Evolutionary conservation across 2,888 invertebrate genomes (phyloP).

Genomic region (Aphodius granarius): DNA sequence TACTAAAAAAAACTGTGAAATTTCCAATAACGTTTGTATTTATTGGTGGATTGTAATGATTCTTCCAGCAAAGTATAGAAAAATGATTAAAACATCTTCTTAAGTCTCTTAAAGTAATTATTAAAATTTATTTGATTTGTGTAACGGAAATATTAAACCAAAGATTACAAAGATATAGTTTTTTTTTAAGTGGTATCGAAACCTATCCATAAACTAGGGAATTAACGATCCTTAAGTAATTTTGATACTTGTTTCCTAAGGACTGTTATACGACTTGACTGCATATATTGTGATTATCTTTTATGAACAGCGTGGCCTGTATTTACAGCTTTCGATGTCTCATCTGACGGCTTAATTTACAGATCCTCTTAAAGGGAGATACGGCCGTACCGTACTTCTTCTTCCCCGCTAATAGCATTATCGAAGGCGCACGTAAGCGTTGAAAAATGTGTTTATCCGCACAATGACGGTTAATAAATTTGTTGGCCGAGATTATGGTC

Average conservation of each 20-base stretch:
- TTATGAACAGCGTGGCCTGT: neutral
- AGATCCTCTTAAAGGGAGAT: neutral
- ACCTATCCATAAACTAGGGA: neutral
- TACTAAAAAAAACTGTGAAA: too few species aligned
- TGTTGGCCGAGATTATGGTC: neutral
- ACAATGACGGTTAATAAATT: neutral
- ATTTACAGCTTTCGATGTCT: neutral
- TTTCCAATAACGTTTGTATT: too few species aligned
- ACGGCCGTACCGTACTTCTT: neutral
- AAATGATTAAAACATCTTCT: too few species aligned
- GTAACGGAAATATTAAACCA: too few species aligned
- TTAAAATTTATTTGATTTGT: too few species aligned
- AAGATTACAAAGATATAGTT: neutral
- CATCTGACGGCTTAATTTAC: neutral
- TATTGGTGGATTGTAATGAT: too few species aligned
- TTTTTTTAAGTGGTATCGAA: neutral
- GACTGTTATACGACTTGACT: too few species aligned
- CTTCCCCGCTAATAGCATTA: neutral
- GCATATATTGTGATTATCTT: neutral
- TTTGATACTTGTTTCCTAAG: neutral
- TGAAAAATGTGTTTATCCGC: neutral
- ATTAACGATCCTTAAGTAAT: neutral
- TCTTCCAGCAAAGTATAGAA: too few species aligned
- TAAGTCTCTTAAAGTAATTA: too few species aligned
- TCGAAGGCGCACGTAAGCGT: neutral